phyloP scores from a whole-genome alignment of 2,113 vertebrate species.

The Clarias batrachus region DNA sequence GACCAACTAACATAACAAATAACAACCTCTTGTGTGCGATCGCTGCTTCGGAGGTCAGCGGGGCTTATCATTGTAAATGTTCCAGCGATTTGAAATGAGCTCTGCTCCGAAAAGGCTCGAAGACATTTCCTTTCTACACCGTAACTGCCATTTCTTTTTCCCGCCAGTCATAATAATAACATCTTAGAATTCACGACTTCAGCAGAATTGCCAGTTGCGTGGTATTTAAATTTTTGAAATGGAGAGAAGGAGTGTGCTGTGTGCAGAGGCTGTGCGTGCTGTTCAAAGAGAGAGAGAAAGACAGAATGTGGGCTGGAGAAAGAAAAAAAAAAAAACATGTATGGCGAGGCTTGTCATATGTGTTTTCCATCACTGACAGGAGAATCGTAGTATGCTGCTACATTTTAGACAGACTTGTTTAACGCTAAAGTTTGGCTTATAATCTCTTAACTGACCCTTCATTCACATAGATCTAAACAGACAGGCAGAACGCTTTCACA shows the following conservation, averaged over 20 bases:
- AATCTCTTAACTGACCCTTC: not conserved
- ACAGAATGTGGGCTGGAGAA: not conserved
- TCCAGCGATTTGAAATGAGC: not conserved
- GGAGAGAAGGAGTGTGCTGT: conserved; percentile 1
- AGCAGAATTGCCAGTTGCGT: not conserved
- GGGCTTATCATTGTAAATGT: not conserved
- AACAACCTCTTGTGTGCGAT: not conserved
- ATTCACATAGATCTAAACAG: not conserved
- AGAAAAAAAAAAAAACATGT: not conserved
- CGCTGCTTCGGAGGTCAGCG: not conserved
- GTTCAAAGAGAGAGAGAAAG: not conserved
- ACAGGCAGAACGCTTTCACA: not conserved
- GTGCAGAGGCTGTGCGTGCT: not conserved
- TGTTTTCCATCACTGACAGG: conserved; percentile 12
- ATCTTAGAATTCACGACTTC: not conserved
- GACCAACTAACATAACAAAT: not conserved
- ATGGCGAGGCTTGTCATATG: conserved; percentile 9
- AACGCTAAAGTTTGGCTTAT: not conserved
- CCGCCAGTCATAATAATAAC: conserved; percentile 7
- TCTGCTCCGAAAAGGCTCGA: not conserved
- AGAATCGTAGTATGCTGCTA: not conserved
- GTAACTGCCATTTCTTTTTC: not conserved
- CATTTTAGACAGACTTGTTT: not conserved
- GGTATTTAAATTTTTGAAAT: conserved; percentile 4
- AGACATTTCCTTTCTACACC: not conserved